Evolutionary conservation across 2,113 vertebrate species (phyloP), one percentile per base, ranked within the genome.

Genomic region (Thinocorus orbignyianus): DNA sequence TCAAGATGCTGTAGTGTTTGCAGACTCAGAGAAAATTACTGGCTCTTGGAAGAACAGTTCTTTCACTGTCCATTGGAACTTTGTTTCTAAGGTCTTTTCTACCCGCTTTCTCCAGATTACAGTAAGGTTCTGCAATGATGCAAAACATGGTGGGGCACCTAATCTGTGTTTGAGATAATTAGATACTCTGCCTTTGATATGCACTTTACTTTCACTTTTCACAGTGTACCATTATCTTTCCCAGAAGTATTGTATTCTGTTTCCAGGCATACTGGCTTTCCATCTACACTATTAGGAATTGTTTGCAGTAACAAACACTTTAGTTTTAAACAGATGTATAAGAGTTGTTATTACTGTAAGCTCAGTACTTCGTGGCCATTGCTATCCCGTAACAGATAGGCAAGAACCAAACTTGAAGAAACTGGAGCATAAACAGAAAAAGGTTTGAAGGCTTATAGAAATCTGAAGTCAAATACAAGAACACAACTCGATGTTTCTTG

Each of bases 1-100:
- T 86, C 90, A 70, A 93, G 86, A 76, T 68, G 62, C 46, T 88
- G n/a, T n/a, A 26, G 55, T 78, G 46, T 91, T 92, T 84, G 48
- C 69, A 90, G 39, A 69, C 76, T 78, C 0, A 1, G 41, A 86
- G 64, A 70, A 84, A 84, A 91, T 82, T 42, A n/a, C 35, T 78
- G 58, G 33, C 54, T 93, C 26, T 88, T 92, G 85, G 68, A 39
- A 71, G 88, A 90, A 64, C 17, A 18, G 2, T 26, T 83, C 33
- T 88, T 92, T 41, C 51, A 41, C 17, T 30, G 10, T 26, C 33
- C 11, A 25, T 54, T 85, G 73, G 23, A 76, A 87, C 54, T 28
- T 26, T 90, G 11, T 37, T 79, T 85, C 54, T 92, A 69, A 86
- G 35, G 13, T 85, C 20, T 82, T 64, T 90, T 44, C 39, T 74